Evolutionary conservation across 1,140 invertebrate genomes (phyloP).

Genomic region (Ips typographus): DNA sequence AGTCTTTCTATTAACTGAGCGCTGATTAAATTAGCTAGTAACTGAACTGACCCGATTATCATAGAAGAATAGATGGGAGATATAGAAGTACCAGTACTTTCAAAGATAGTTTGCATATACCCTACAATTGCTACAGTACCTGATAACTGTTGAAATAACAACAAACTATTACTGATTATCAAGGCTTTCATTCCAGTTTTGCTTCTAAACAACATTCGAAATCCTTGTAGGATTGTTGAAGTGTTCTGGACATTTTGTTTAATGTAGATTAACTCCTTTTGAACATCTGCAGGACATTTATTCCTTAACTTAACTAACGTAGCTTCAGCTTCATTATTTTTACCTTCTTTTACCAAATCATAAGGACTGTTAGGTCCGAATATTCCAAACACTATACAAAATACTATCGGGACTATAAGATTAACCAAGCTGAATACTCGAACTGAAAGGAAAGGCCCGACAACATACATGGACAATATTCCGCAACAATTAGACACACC

Average conservation of each 20-base stretch:
- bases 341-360: conserved; percentile 29
- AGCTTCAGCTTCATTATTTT: conserved; percentile 19
- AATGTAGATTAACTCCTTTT: conserved; percentile 60
- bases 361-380: conserved; percentile 75
- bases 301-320: conserved; percentile 35
- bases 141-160: conserved; percentile 72
- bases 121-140: conserved; percentile 82
- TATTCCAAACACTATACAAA: conserved; percentile 56
- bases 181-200: conserved; percentile 63
- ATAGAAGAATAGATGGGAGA: conserved; percentile 41
- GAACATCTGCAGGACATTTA: conserved; percentile 50
- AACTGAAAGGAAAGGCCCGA: conserved; percentile 63
- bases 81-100: conserved; percentile 59
- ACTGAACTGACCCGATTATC: conserved; percentile 26
- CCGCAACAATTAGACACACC: conserved; percentile 54
- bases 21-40: conserved; percentile 17
- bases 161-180: conserved; percentile 67
- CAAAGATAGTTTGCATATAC: conserved; percentile 73
- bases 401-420: conserved; percentile 52
- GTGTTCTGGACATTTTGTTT: conserved; percentile 52
- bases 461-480: conserved; percentile 53
- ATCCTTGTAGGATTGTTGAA: conserved; percentile 50
- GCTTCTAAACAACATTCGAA: conserved; percentile 53
- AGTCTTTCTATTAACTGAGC: conserved; percentile 43
- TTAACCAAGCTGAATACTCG: conserved; percentile 56